These are phyloP conservation scores for Drosophila pullipes DNA, from an alignment of 2,888 invertebrate species.

Conservation along the genomic window DNA sequence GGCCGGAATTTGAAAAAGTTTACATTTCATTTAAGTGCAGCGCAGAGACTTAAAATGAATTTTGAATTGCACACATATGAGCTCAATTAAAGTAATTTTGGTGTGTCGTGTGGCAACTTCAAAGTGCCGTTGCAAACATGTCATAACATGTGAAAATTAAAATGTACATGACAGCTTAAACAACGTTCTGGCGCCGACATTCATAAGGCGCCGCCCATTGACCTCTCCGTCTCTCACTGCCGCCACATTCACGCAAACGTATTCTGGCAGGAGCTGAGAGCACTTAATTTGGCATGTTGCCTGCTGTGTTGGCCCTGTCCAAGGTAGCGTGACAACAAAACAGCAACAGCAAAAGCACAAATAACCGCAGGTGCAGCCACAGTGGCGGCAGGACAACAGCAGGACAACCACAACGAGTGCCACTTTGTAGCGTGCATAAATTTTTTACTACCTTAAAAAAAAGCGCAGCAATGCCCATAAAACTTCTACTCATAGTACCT, in stretches of 20 bases:
- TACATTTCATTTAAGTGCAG: background rate
- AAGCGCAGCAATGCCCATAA: constrained; percentile 62
- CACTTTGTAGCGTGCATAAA: constrained; percentile 65
- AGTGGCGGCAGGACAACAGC: constrained; percentile 62
- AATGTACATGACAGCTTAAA: constrained; percentile 78
- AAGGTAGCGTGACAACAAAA: constrained; percentile 57
- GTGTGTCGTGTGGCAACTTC: constrained; percentile 35
- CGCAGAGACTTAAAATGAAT: background rate
- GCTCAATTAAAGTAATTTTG: constrained; percentile 6
- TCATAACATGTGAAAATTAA: constrained; percentile 78
- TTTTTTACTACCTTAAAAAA: constrained; percentile 62
- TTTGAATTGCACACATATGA: background rate
- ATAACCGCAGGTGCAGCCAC: constrained; percentile 66
- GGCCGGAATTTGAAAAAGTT: background rate
- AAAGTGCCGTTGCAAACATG: constrained; percentile 65
- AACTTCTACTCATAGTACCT: constrained; percentile 60
- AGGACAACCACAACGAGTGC: constrained; percentile 60
- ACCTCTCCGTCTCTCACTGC: background rate
- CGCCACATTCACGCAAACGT: background rate
- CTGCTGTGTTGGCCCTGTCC: constrained; percentile 40
- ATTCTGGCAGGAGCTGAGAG: constrained; percentile 43
- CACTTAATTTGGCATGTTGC: constrained; percentile 78
- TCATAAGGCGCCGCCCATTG: constrained; percentile 24
- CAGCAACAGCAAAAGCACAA: constrained; percentile 29
- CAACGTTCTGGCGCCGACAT: constrained; percentile 50